Evolutionary conservation across 2,888 invertebrate genomes (phyloP).

Genomic region (Pristionchus fissidentatus): DNA sequence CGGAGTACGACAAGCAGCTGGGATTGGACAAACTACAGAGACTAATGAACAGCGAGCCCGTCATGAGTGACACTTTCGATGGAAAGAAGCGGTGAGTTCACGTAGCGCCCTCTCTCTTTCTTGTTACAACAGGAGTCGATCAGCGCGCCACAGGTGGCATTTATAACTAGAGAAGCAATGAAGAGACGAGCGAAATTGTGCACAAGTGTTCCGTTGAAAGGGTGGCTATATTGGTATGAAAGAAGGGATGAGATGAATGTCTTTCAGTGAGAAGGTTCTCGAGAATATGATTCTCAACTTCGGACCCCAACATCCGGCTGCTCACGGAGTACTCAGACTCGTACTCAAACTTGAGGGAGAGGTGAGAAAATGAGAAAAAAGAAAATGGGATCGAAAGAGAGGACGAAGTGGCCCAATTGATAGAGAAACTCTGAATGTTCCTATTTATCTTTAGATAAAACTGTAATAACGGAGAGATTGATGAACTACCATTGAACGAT

Average conservation of each 20-base stretch:
- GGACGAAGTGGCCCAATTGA: not conserved
- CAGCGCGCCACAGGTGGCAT: conserved; percentile 21
- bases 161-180: not conserved
- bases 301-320: conserved; percentile 94
- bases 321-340: conserved; percentile 90
- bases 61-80: conserved; percentile 61
- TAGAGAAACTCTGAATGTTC: not conserved
- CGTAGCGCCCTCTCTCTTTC: conserved; percentile 6
- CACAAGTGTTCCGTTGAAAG: not conserved
- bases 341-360: conserved; percentile 90
- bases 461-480: not conserved
- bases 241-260: not conserved
- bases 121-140: conserved; percentile 30
- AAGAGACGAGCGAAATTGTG: not conserved
- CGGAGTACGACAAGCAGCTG: conserved; percentile 63
- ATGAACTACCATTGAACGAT: too few relatives aligned
- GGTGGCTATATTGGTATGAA: not conserved
- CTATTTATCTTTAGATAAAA: not conserved
- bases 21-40: conserved; percentile 68
- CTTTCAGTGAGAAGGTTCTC: conserved; percentile 83
- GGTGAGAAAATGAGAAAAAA: conserved; percentile 75
- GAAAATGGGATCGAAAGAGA: not conserved
- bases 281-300: conserved; percentile 90
- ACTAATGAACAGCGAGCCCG: conserved; percentile 62
- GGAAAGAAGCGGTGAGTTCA: conserved; percentile 66